phyloP scores from a whole-genome alignment of 2,888 invertebrate species.

The Lithophane ornitopus region DNA sequence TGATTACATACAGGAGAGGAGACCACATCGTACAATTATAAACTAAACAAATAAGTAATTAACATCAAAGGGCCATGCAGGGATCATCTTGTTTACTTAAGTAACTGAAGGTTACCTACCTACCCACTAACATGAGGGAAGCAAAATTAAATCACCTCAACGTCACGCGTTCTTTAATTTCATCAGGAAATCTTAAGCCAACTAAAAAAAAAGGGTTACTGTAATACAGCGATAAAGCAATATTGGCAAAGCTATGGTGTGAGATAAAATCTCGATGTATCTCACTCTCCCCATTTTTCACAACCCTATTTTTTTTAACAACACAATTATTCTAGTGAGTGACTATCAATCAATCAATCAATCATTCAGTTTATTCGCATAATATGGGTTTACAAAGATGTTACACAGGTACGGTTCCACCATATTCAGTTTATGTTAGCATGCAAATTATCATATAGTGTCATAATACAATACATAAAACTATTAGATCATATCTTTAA shows the following conservation, averaged over 20 bases:
- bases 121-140: neutral
- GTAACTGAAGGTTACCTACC: neutral
- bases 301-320: neutral
- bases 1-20: neutral
- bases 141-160: slow-evolving; percentile 2
- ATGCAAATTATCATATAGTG: too few species aligned
- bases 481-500: too few species aligned
- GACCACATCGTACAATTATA: slow-evolving; percentile 14
- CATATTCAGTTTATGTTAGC: too few species aligned
- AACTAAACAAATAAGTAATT: slow-evolving; percentile 28
- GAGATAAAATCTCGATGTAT: neutral
- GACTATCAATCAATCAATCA: too few species aligned
- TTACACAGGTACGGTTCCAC: too few species aligned
- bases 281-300: neutral
- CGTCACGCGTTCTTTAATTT: neutral
- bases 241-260: neutral
- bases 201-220: neutral
- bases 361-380: too few species aligned
- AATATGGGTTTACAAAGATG: too few species aligned
- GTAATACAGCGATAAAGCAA: neutral
- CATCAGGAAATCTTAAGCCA: neutral
- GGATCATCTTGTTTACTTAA: slow-evolving; percentile 1
- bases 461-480: too few species aligned
- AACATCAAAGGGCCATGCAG: slow-evolving; percentile 5
- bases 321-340: neutral